Conservation (phyloP, 2,888 invertebrate genomes). For the Papilio protenor region DNA sequence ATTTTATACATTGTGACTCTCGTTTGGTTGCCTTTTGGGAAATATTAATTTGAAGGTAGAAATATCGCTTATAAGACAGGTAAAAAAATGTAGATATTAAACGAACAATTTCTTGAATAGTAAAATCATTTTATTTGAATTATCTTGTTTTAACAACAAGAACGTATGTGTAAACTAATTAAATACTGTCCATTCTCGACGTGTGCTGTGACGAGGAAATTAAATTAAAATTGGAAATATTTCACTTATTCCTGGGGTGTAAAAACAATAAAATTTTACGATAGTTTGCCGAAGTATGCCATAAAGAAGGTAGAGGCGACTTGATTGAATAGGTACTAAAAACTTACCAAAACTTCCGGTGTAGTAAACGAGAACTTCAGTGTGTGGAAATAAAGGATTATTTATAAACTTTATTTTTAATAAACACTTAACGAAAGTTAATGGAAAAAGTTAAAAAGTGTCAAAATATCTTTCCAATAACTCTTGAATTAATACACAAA, state of each 20-base stretch:
- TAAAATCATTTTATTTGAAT: no score
- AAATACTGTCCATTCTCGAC: not conserved
- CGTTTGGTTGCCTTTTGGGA: not conserved
- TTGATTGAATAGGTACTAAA: constrained; percentile 37
- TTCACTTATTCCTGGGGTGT: constrained; percentile 29
- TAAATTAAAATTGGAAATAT: constrained; percentile 33
- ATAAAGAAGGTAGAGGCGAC: constrained; percentile 33
- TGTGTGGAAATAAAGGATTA: not conserved
- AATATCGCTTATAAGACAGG: no score
- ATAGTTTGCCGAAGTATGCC: constrained; percentile 38
- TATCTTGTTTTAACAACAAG: not conserved
- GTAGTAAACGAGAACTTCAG: constrained; percentile 1
- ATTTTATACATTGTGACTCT: constrained; percentile 2
- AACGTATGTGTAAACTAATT: not conserved
- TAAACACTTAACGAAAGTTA: no score
- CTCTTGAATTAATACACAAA: not conserved
- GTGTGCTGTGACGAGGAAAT: not conserved
- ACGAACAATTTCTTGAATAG: not conserved
- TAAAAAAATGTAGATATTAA: not conserved
- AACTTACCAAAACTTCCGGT: constrained; percentile 30
- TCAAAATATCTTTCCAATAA: no score
- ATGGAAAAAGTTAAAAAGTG: no score
- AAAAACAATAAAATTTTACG: constrained; percentile 43
- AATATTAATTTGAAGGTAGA: not conserved
- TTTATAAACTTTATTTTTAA: not conserved